phyloP scores from a whole-genome alignment of 2,888 invertebrate species.

The Silvanus unidentatus region DNA sequence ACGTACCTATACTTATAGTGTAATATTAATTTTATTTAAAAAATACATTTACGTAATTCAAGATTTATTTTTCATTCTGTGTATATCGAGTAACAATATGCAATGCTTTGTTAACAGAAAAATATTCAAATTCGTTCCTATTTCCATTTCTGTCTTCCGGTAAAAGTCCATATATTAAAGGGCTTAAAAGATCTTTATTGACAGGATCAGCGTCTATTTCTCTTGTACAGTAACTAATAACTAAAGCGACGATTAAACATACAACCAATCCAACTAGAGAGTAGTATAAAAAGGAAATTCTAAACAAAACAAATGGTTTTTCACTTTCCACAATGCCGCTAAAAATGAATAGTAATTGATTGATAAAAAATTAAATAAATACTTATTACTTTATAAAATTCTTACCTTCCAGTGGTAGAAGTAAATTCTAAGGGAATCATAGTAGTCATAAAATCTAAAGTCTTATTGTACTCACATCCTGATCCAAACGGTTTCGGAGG shows the following conservation, averaged over 20 bases:
- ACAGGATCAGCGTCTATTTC: not conserved
- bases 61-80: too few species aligned
- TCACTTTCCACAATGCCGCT: not conserved
- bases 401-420: slow-evolving; percentile 2
- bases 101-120: too few species aligned
- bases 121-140: too few species aligned
- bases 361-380: too few species aligned
- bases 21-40: too few species aligned
- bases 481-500: slow-evolving; percentile 3
- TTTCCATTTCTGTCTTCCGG: not conserved
- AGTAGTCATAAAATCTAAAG: not conserved
- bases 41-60: too few species aligned
- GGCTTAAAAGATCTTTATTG: slow-evolving; percentile 1
- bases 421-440: not conserved
- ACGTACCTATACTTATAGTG: too few species aligned
- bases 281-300: slow-evolving; percentile 64
- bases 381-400: too few species aligned
- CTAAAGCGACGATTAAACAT: not conserved
- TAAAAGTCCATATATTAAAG: slow-evolving; percentile 1
- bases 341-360: too few species aligned
- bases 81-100: too few species aligned
- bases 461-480: not conserved
- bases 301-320: slow-evolving; percentile 51
- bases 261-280: slow-evolving; percentile 42
- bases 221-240: too few species aligned